phyloP scores from a whole-genome alignment of 2,797 vertebrate genomes.

The Pygocentrus nattereri region DNA sequence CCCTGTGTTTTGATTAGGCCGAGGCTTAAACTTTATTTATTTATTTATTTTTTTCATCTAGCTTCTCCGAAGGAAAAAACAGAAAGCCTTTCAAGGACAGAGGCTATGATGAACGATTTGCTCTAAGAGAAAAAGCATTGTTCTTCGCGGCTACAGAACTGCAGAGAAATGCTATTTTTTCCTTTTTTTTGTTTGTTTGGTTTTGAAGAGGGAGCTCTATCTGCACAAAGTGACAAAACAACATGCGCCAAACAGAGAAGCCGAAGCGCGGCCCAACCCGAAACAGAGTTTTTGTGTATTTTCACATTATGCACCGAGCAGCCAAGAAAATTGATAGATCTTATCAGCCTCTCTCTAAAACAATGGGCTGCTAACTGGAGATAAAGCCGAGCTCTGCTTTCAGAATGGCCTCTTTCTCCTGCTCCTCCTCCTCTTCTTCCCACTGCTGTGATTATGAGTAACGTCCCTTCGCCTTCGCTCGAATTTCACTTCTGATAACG shows the following conservation, averaged over 20 bases:
- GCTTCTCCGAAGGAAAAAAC: background rate
- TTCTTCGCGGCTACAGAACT: background rate
- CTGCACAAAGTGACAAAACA: slow-evolving; percentile 23
- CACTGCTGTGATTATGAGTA: slow-evolving; percentile 14
- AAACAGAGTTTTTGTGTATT: slow-evolving; percentile 6
- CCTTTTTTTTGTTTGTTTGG: background rate
- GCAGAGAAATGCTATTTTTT: background rate
- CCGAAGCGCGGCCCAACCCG: background rate
- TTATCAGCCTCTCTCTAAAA: slow-evolving; percentile 26
- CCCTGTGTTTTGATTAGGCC: slow-evolving; percentile 18
- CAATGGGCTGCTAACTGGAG: slow-evolving; percentile 22
- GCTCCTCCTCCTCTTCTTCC: background rate
- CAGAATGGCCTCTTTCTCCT: slow-evolving; percentile 13
- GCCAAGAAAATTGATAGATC: slow-evolving; percentile 38
- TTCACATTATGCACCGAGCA: slow-evolving; percentile 23
- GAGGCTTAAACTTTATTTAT: background rate
- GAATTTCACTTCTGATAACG: background rate
- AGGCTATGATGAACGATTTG: background rate
- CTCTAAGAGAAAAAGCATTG: slow-evolving; percentile 11
- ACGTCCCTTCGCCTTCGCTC: background rate
- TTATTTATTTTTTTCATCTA: background rate
- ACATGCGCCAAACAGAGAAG: background rate
- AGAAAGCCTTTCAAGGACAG: slow-evolving; percentile 6
- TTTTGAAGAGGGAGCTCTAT: background rate
- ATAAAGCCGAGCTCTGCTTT: slow-evolving; percentile 21